Conservation (phyloP, 2,113 vertebrate genomes). For the Pitta sordida region DNA sequence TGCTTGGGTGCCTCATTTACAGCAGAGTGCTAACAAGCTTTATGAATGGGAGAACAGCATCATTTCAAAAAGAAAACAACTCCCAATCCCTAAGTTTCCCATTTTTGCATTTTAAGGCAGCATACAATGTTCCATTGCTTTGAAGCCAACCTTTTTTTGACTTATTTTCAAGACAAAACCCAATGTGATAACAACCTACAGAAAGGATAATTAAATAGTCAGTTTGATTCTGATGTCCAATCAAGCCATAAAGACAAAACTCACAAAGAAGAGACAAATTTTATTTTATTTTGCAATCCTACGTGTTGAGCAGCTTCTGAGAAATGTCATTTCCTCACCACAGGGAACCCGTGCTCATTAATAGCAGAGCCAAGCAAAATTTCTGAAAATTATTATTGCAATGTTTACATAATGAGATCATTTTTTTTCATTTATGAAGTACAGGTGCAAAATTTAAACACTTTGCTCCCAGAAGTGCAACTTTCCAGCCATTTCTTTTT, state of each 20-base stretch:
- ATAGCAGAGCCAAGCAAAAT: slow-evolving; percentile 70
- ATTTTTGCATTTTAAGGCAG: not conserved
- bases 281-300: slow-evolving; percentile 46
- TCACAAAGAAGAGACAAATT: slow-evolving; percentile 34
- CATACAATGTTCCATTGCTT: not conserved
- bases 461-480: slow-evolving; percentile 34
- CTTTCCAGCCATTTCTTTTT: slow-evolving; percentile 53
- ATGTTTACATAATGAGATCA: slow-evolving; percentile 77
- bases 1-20: not conserved
- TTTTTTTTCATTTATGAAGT: slow-evolving; percentile 71
- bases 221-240: not conserved
- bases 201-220: not conserved
- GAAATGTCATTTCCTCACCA: slow-evolving; percentile 67
- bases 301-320: slow-evolving; percentile 53
- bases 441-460: slow-evolving; percentile 71
- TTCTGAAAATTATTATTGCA: slow-evolving; percentile 71
- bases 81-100: not conserved
- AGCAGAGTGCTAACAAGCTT: not conserved
- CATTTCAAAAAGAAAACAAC: not conserved
- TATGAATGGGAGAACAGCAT: not conserved
- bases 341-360: slow-evolving; percentile 55
- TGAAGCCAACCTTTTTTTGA: not conserved
- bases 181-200: slow-evolving; percentile 15
- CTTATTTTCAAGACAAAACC: slow-evolving; percentile 2
- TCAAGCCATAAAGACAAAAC: not conserved